Evolutionary conservation across 2,888 invertebrate genomes (phyloP), one percentile per base, ranked within the genome.

Genomic region (Keiferia lycopersicella): DNA sequence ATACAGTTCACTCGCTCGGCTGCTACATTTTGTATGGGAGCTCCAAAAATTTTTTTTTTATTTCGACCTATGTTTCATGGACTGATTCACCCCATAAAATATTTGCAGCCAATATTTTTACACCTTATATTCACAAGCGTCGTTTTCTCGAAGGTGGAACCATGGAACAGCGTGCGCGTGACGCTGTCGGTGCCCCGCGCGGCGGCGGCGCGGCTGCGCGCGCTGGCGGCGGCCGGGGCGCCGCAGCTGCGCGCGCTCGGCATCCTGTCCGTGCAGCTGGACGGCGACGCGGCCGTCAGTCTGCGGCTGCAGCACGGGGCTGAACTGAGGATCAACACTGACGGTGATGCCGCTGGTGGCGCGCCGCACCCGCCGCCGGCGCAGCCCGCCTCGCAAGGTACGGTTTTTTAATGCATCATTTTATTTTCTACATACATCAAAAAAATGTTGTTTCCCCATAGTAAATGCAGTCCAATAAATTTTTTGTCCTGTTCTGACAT

Each of bases 131-230:
- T 26, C 8, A 14, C 26, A 20, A 18, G 1, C 2, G 1, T 51
- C 18, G 8, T 51, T 12, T 18, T 22, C 20, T 22, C 8, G 14
- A 76, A 92, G 92, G 92, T 98, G 93, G 98, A 98, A 94, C 98
- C 98, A 94, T 99, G 98, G 98, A 98, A 98, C 93, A 97, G 98
- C 78, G 98, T 99, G 79, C 96, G 98, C 91, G 98, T 99, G 88
- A 98, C 98, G 92, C 96, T 99, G 94, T 97, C 97, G 85, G 97
- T 99, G 93, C 98, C 98, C 80, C 95, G 96, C 86, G 98, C 98
- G 92, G 98, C 98, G 82, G 98, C 98, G 82, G 93, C 96, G 79
- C 95, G 97, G 74, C 93, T 99, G 81, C 94, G 98, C 77, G 97
- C 97, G 88, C 93, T 99, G 83, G 98, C 98, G 71, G 96, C 96